A percentile compares a stretch with the other conserved stretches of the same genome.
These are phyloP conservation scores for Kradibia gibbosae DNA, from an alignment of 1,140 invertebrate genomes.

Conservation along the genomic window DNA sequence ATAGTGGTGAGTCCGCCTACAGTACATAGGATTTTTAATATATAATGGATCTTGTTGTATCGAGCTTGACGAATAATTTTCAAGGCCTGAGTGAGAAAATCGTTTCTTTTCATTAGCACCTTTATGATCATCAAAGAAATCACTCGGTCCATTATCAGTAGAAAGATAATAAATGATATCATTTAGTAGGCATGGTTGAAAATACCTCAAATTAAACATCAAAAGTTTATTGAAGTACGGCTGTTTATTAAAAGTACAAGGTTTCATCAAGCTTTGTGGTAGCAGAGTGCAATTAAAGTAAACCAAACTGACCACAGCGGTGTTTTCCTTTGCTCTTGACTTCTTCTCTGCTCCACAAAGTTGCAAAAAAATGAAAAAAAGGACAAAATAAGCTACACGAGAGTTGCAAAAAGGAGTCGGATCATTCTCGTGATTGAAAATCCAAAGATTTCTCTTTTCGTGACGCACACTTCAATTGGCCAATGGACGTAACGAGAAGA, in stretches of 20 bases:
- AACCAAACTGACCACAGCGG: background rate
- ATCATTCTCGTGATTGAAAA: constrained; percentile 33
- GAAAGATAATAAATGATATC: background rate
- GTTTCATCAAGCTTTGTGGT: background rate
- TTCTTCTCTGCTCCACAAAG: background rate
- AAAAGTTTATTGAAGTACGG: no score
- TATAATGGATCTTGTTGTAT: no score
- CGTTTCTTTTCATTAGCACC: no score
- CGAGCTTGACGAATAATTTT: no score
- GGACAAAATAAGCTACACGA: background rate
- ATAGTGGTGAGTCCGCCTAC: no score
- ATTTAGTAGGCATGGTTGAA: background rate
- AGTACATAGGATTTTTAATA: no score
- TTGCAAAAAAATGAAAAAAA: background rate
- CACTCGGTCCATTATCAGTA: background rate
- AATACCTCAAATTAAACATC: background rate
- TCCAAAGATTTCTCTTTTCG: constrained; percentile 5
- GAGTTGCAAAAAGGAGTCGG: background rate
- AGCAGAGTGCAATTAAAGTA: background rate
- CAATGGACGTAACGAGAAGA: constrained; percentile 2
- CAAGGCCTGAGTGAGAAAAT: no score
- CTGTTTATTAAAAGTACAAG: background rate
- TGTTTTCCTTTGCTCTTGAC: background rate
- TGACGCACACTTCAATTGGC: constrained; percentile 20
- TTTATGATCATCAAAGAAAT: background rate